Evolutionary conservation across 1,140 invertebrate species (phyloP), one percentile per base, ranked within the genome.

Genomic region (Cotesia typhae): DNA sequence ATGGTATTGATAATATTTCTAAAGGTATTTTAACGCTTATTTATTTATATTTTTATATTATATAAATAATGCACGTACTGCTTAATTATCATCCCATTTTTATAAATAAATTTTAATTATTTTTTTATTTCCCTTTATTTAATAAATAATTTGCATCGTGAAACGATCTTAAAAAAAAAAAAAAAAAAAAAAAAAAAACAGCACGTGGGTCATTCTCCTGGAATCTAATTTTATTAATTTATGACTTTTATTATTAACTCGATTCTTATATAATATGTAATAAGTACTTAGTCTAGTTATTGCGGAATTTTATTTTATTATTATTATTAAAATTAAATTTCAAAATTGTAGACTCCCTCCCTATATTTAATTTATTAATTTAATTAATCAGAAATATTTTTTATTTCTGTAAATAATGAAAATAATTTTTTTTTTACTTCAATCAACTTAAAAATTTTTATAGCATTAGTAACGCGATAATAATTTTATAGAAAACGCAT

Each of bases 1-100:
- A 92, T 89, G 91, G 91, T 92, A 89, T 90, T 87, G 88, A 90
- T 88, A 85, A 89, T 82, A 88, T 89, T 84, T 89, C 90, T 85
- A 84, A 89, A 89, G 88, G 88, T 89, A 89, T 86, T 85, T 82
- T 69, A 79, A 73, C 7, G 20, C 14, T 35, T 59, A 59, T 20
- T 28, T 3, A 59, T 59, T 20, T 9, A 55, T 14, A 55, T 78
- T 83, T 75, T 79, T 81, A 77, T 80, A 80, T 79, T 63, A 74
- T 76, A 68, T 52, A 53, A 68, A 61, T 41, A 69, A 75, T 83
- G 81, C 80, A 81, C 80, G 81, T 76, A 70, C 75, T 63, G 79
- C 79, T 82, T 81, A 77, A 75, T 67, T 71, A 75, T 72, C 59
- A 47, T 73, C 76, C 75, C 61, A 64, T 59, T 63, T 47, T 75